phyloP scores from a whole-genome alignment of 2,888 invertebrate genomes.

The Chirona hameri region DNA sequence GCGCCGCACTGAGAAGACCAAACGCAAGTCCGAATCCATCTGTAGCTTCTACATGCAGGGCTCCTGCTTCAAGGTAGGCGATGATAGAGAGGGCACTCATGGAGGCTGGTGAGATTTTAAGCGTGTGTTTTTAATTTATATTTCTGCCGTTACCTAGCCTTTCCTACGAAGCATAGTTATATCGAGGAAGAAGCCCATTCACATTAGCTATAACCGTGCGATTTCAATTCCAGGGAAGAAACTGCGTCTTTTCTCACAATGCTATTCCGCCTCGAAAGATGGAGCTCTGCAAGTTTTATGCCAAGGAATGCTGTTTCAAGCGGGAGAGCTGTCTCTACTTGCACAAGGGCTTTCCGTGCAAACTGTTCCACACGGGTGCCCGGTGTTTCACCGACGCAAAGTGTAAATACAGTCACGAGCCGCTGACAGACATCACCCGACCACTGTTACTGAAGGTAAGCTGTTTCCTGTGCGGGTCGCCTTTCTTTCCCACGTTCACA shows the following conservation, averaged over 20 bases:
- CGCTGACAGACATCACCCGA: conserved; percentile 73
- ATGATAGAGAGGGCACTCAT: background rate
- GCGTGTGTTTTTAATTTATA: too few species aligned
- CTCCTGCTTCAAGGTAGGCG: conserved; percentile 61
- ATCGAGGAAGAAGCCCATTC: too few species aligned
- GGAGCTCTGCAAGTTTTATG: conserved; percentile 94
- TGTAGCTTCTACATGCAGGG: conserved; percentile 85
- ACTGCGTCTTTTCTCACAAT: conserved; percentile 83
- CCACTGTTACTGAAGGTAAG: conserved; percentile 54
- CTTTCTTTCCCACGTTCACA: too few species aligned
- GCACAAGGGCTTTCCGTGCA: conserved; percentile 96
- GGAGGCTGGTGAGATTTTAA: background rate
- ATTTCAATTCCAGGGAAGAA: conserved; percentile 59
- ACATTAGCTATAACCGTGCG: background rate
- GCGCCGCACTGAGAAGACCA: background rate
- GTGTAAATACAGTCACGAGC: conserved; percentile 91
- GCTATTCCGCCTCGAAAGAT: conserved; percentile 76
- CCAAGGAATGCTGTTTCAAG: conserved; percentile 92
- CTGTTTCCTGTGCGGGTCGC: background rate
- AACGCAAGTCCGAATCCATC: conserved; percentile 50
- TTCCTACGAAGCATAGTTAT: too few species aligned
- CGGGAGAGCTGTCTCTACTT: conserved; percentile 92
- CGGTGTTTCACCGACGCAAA: conserved; percentile 67
- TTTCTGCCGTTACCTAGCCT: too few species aligned
- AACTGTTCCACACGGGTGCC: conserved; percentile 90